Conservation (phyloP, 2,113 vertebrate species). For the Dolichotis patagonum region DNA sequence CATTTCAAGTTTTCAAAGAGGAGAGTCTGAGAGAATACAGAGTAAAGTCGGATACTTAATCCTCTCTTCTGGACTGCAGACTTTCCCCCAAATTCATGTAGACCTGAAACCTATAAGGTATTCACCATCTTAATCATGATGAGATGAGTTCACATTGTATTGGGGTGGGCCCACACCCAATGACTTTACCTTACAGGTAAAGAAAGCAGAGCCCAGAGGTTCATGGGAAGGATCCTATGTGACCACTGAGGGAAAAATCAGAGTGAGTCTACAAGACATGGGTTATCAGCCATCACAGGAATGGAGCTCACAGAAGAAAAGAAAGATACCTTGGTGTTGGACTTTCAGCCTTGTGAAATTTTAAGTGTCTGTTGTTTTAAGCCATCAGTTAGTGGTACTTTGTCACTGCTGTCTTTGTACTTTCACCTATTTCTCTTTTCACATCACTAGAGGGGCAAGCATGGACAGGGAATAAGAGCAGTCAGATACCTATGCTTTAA, state of each 20-base stretch:
- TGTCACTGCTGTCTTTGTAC: accelerated
- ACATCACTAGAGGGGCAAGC: accelerated
- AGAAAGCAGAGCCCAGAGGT: not conserved
- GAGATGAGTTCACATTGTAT: not conserved
- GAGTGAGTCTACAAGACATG: accelerated
- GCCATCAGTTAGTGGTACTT: accelerated
- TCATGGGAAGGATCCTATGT: accelerated
- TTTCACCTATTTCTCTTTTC: accelerated
- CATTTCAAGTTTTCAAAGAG: not conserved
- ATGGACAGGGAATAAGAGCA: accelerated
- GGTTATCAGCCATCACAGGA: accelerated
- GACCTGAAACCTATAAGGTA: not conserved
- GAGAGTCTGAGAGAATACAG: not conserved
- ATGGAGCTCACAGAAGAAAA: no score
- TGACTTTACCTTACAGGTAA: no score
- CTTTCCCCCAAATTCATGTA: accelerated
- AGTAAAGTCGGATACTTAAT: not conserved
- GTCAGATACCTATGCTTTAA: not conserved
- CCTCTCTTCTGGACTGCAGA: not conserved
- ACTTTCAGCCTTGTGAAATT: not conserved
- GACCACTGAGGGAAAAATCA: accelerated
- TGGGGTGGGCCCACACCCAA: accelerated
- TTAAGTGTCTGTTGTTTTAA: not conserved
- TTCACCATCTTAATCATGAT: not conserved
- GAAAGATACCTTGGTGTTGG: accelerated